These are phyloP conservation scores for Mythimna vitellina DNA, from an alignment of 2,888 invertebrate genomes.

Conservation along the genomic window DNA sequence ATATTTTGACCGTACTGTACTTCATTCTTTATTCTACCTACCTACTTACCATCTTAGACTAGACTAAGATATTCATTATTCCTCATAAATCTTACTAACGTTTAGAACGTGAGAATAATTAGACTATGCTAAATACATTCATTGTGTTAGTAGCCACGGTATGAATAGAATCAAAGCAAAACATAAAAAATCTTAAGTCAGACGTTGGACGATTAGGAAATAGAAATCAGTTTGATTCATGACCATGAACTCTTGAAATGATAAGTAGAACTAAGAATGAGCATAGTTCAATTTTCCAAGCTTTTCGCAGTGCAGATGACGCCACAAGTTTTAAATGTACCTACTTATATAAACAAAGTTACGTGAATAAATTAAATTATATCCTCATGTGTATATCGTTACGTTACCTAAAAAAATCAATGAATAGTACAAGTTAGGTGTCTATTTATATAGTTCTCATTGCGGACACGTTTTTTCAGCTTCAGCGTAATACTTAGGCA, in stretches of 20 bases:
- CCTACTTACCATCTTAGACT: neutral
- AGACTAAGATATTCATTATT: neutral
- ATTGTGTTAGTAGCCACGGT: neutral
- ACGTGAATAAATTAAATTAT: neutral
- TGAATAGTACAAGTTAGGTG: neutral
- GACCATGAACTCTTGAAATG: neutral
- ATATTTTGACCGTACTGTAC: too few species aligned
- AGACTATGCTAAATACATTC: neutral
- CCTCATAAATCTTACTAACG: neutral
- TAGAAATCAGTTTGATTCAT: neutral
- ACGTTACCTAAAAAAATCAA: neutral
- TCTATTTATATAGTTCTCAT: neutral
- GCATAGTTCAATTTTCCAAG: neutral
- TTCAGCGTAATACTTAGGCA: slow-evolving; percentile 30
- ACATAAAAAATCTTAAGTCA: neutral
- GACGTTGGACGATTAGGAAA: neutral
- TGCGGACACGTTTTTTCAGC: slow-evolving; percentile 40
- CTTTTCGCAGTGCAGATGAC: neutral
- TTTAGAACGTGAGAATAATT: neutral
- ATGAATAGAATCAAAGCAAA: neutral
- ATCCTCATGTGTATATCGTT: neutral
- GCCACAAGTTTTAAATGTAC: neutral
- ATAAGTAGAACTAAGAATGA: neutral
- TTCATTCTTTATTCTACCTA: neutral
- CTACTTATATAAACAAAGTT: neutral